Base-by-base conservation (phyloP, 1,140 invertebrate genomes). In the Papilio dardanus region DNA sequence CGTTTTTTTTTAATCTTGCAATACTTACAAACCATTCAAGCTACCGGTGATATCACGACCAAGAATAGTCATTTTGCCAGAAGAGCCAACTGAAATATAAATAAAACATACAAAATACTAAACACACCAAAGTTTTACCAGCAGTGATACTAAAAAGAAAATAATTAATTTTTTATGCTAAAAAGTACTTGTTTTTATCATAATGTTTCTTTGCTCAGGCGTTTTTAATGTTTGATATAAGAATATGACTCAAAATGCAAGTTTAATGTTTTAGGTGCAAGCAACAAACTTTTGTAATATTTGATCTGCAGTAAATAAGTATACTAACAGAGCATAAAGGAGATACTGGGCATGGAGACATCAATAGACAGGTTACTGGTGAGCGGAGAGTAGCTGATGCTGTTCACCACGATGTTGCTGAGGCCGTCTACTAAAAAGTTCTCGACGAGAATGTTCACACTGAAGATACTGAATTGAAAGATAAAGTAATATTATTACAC, bases 1-100 rank as follows among this genome's bases (percentile, higher is more conserved):
- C 2, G 7, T 7, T 3, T 33, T 33, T 33, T 24, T 12, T 24
- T 28, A 67, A 8, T 2, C 0, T 67, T 10, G 14, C 21, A 42
- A 40, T 37, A 69, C 67, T 24, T 40, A 69, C 67, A 33, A 21
- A 19, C 67, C 67, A 19, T 35, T 69, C 33, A 69, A 35, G 10
- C 21, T 24, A 19, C 31, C 67, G 28, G 2, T 16, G 19, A 69
- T 69, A 12, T 37, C 35, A 37, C 67, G 67, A 4, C 67, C 35
- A 24, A n/a, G n/a, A 21, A 28, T 35, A 19, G 0, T 69, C 2
- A 69, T 1, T 40, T 35, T 35, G 21, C 14, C n/a, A 21, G 10
- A 19, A 40, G 67, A 21, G 16, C 12, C 67, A 21, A n/a, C 67
- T 69, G 21, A 21, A 35, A 14, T 7, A 19, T 19, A 31, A 67